Percentiles rank a stretch among this genome's conserved stretches.
Conservation (phyloP, 2,113 vertebrate genomes). For the Carassius gibelio region DNA sequence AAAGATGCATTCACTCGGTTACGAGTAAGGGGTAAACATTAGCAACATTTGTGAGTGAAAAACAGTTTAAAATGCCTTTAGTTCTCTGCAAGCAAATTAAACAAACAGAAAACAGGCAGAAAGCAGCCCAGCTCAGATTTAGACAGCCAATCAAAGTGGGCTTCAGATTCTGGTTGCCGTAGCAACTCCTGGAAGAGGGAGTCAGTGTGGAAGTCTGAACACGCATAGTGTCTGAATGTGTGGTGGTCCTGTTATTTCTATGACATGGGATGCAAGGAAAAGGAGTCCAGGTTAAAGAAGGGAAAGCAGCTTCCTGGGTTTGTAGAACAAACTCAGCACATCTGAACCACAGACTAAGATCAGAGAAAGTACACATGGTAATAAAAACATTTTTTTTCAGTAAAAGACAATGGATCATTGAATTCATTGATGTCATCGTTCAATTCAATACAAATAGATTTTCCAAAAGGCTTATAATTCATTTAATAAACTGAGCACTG, state of each 20-base stretch:
- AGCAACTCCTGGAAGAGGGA: constrained; percentile 63
- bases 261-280: constrained; percentile 70
- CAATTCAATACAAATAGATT: no score
- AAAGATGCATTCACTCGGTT: constrained; percentile 18
- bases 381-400: constrained; percentile 68
- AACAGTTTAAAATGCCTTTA: not conserved
- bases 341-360: constrained; percentile 66
- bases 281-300: not conserved
- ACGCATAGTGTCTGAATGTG: constrained; percentile 59
- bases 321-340: constrained; percentile 56
- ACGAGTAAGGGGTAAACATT: not conserved
- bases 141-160: constrained; percentile 63
- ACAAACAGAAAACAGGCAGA: constrained; percentile 28
- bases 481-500: no score
- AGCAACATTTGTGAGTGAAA: not conserved
- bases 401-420: no score
- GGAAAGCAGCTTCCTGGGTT: constrained; percentile 68
- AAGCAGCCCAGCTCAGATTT: constrained; percentile 47
- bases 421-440: no score
- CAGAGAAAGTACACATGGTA: constrained; percentile 55
- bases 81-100: not conserved
- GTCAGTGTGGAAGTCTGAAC: constrained; percentile 67
- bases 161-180: constrained; percentile 66
- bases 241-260: constrained; percentile 57
- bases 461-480: no score